Percentiles rank a stretch among this genome's conserved stretches.
Evolutionary conservation across 1,140 invertebrate species (phyloP).

Genomic region (Manduca sexta): DNA sequence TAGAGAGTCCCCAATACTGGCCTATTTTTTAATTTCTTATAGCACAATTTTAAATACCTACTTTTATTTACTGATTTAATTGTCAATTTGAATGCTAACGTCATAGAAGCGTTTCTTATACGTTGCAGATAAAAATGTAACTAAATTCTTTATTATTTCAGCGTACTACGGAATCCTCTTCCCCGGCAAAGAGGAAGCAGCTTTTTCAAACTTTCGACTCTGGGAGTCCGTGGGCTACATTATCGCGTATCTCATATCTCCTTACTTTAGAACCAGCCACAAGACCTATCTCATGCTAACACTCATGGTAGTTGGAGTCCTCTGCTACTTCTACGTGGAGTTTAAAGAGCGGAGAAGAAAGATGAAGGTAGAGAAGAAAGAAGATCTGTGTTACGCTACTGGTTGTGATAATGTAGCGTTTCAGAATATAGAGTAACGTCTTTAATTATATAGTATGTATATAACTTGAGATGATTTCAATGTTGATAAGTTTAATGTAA

Average conservation of each 20-base stretch:
- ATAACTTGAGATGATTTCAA: no score
- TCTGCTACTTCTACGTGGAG: constrained; percentile 76
- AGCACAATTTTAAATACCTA: no score
- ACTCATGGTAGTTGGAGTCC: constrained; percentile 81
- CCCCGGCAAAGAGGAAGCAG: constrained; percentile 88
- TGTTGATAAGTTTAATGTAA: no score
- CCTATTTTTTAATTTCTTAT: no score
- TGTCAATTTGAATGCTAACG: no score
- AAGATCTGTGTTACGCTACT: constrained; percentile 19
- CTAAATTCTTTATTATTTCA: constrained; percentile 58
- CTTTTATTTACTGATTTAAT: no score
- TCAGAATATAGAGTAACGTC: constrained; percentile 16
- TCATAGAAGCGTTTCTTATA: no score
- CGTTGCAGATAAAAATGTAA: not conserved
- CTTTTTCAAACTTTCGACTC: constrained; percentile 93
- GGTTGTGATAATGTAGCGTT: constrained; percentile 56
- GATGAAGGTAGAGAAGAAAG: constrained; percentile 23
- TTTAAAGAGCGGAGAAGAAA: constrained; percentile 42
- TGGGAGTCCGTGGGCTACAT: constrained; percentile 94
- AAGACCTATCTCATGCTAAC: constrained; percentile 86
- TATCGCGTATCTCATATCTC: constrained; percentile 86
- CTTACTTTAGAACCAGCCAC: constrained; percentile 82
- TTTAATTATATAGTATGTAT: not conserved
- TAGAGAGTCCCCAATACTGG: no score
- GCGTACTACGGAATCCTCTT: constrained; percentile 91